Conservation (phyloP, 2,113 vertebrate genomes). For the Axis porcinus region DNA sequence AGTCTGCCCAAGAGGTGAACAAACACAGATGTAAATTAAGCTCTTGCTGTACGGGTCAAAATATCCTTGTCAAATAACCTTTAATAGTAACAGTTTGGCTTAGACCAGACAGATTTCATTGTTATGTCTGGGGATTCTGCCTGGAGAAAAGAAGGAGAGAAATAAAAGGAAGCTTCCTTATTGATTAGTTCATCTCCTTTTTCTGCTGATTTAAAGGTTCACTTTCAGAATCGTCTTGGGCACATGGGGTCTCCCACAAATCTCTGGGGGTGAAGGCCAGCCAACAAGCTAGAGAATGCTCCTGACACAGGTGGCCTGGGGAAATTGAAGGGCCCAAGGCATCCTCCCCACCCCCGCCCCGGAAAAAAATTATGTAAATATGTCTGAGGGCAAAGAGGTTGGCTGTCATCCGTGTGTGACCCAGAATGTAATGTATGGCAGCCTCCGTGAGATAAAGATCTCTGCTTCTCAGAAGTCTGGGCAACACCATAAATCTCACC, state of each 20-base stretch:
- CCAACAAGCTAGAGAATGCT: conserved; percentile 23
- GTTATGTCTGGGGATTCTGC: conserved; percentile 74
- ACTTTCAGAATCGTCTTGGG: conserved; percentile 55
- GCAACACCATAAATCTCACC: background rate
- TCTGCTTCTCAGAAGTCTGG: background rate
- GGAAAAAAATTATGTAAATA: background rate
- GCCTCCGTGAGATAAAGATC: background rate
- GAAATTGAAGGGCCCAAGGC: background rate
- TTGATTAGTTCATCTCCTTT: conserved; percentile 70
- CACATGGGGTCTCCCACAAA: conserved; percentile 38
- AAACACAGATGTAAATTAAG: conserved; percentile 26
- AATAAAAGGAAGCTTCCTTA: conserved; percentile 63
- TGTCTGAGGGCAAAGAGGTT: background rate
- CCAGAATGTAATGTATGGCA: background rate
- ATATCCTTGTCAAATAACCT: conserved; percentile 58
- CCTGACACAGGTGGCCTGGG: conserved; percentile 2
- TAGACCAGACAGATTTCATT: conserved; percentile 72
- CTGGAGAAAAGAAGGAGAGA: conserved; percentile 51
- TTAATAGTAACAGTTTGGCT: conserved; percentile 50
- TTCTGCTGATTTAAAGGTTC: conserved; percentile 71
- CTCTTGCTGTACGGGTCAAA: background rate
- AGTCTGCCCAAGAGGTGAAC: background rate
- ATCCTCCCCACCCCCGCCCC: background rate
- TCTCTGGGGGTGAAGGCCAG: conserved; percentile 41
- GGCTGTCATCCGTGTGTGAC: background rate